phyloP scores from a whole-genome alignment of 2,797 vertebrate species.

The Brachyalestes nurse region DNA sequence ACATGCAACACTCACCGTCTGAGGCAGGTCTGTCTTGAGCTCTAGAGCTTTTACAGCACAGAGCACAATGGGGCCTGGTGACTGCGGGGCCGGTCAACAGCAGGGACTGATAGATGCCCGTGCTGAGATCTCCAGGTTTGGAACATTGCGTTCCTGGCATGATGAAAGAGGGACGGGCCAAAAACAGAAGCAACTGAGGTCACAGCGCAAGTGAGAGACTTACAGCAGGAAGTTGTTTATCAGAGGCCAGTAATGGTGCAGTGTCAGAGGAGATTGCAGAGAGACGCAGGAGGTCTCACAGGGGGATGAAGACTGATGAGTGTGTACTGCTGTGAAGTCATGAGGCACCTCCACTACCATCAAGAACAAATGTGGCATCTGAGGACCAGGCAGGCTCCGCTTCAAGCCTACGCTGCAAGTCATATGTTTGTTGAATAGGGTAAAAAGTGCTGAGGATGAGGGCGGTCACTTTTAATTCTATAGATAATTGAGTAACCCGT shows the following conservation, averaged over 20 bases:
- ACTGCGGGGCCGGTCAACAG: slow-evolving; percentile 40
- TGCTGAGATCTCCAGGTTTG: slow-evolving; percentile 24
- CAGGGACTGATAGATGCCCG: slow-evolving; percentile 43
- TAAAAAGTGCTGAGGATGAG: not conserved
- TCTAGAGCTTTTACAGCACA: slow-evolving; percentile 44
- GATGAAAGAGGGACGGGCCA: slow-evolving; percentile 15
- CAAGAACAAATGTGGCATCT: slow-evolving; percentile 21
- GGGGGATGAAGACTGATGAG: slow-evolving; percentile 32
- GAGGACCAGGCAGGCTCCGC: not conserved
- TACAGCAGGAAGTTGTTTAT: slow-evolving; percentile 29
- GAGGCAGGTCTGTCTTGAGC: not conserved
- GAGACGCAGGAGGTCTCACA: not conserved
- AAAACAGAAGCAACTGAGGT: slow-evolving; percentile 32
- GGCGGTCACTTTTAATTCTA: not conserved
- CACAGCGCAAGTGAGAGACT: slow-evolving; percentile 24
- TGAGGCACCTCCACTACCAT: slow-evolving; percentile 19
- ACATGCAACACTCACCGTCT: not conserved
- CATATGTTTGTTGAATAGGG: not conserved
- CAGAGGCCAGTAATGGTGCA: slow-evolving; percentile 28
- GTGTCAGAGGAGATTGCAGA: slow-evolving; percentile 26
- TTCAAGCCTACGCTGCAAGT: not conserved
- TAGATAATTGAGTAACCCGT: not conserved
- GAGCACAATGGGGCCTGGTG: slow-evolving; percentile 29
- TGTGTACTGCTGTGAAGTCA: slow-evolving; percentile 8
- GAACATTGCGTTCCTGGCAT: slow-evolving; percentile 15